Conservation (phyloP, 1,140 invertebrate species). For the Lucilia cuprina region DNA sequence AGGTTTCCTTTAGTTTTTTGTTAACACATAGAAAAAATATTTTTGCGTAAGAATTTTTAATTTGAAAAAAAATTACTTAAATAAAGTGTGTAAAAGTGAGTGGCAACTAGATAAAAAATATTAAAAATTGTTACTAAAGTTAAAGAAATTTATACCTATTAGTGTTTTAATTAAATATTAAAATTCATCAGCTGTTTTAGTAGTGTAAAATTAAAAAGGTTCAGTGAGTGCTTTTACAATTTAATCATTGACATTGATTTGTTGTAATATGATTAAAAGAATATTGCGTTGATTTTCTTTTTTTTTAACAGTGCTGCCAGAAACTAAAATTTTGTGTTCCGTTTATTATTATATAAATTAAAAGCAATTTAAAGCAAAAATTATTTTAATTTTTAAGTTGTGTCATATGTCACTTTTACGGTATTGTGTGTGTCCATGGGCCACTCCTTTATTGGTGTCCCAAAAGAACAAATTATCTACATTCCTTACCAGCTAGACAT, state of each 20-base stretch:
- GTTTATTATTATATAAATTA: too few species aligned
- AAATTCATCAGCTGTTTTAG: neutral
- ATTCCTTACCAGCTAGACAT: too few species aligned
- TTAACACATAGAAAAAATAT: neutral
- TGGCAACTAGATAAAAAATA: neutral
- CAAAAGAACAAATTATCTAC: too few species aligned
- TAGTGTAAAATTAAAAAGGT: neutral
- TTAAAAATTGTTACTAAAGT: neutral
- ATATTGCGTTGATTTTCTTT: slow-evolving; percentile 6
- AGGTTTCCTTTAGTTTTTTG: neutral
- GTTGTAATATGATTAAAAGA: neutral
- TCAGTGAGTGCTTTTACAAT: slow-evolving; percentile 1
- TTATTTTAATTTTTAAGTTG: too few species aligned
- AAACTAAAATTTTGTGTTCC: neutral
- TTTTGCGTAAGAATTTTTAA: neutral
- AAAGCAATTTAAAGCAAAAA: too few species aligned
- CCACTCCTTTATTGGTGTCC: too few species aligned
- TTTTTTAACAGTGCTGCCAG: neutral
- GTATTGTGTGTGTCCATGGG: too few species aligned
- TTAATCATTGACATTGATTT: slow-evolving; percentile 28
- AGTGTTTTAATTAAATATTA: neutral
- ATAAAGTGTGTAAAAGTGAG: neutral
- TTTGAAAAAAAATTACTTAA: neutral
- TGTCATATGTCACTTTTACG: too few species aligned
- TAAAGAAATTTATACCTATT: neutral